Percentiles rank a stretch among this genome's conserved stretches.
phyloP scores from a whole-genome alignment of 2,113 vertebrate species.

The Paralichthys olivaceus region DNA sequence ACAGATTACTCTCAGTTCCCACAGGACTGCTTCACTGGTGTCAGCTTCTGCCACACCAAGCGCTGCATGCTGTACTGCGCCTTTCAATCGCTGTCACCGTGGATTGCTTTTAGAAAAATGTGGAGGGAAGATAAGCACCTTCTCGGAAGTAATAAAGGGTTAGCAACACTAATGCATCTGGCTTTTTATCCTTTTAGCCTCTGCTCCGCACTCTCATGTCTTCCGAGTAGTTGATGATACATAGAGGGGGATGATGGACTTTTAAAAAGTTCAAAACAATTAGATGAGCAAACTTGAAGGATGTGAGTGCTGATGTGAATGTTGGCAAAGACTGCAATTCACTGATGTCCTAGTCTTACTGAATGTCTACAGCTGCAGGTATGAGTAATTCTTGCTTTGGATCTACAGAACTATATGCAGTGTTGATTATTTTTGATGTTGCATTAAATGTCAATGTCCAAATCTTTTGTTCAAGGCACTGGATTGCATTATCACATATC shows the following conservation, averaged over 20 bases:
- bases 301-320: too few species aligned
- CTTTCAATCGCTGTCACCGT: neutral
- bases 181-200: slow-evolving; percentile 10
- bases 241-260: neutral
- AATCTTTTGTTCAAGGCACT: too few species aligned
- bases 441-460: neutral
- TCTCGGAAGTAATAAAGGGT: slow-evolving; percentile 1
- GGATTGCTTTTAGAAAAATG: neutral
- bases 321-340: too few species aligned
- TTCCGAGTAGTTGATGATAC: slow-evolving; percentile 2
- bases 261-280: slow-evolving; percentile 1
- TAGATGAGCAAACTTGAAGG: neutral
- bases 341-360: too few species aligned
- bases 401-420: too few species aligned
- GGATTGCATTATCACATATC: too few species aligned
- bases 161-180: slow-evolving; percentile 8
- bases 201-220: slow-evolving; percentile 2
- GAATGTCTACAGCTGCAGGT: too few species aligned
- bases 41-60: neutral
- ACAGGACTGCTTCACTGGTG: neutral
- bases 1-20: neutral
- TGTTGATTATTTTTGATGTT: neutral
- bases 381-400: too few species aligned
- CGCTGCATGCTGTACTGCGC: neutral
- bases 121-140: neutral